Evolutionary conservation across 2,113 vertebrate genomes (phyloP).

Genomic region (Tauraco erythrolophus): DNA sequence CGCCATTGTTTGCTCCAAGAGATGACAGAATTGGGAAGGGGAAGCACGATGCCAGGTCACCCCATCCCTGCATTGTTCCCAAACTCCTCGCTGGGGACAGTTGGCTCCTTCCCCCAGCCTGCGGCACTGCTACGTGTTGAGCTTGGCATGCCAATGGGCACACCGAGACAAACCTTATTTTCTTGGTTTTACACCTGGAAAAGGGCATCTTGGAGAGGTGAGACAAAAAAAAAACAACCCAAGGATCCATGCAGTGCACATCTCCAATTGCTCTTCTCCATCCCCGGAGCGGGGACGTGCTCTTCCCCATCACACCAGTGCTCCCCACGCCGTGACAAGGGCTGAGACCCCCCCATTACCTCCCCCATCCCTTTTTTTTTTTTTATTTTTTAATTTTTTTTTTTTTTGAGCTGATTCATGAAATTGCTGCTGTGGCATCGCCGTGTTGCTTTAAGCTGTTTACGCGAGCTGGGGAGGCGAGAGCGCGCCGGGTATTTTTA

Average conservation of each 20-base stretch:
- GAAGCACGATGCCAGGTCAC: neutral
- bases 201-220: neutral
- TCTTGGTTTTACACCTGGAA: neutral
- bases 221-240: neutral
- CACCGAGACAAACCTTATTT: rapidly evolving
- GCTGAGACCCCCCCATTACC: neutral
- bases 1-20: rapidly evolving
- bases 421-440: slow-evolving; percentile 7
- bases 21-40: rapidly evolving
- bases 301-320: rapidly evolving
- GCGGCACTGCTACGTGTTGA: rapidly evolving
- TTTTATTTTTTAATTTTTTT: too few species aligned
- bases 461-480: slow-evolving; percentile 61
- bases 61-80: neutral
- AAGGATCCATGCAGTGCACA: rapidly evolving
- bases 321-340: rapidly evolving
- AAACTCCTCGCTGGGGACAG: neutral
- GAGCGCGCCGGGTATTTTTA: slow-evolving; percentile 75
- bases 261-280: rapidly evolving
- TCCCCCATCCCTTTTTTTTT: neutral
- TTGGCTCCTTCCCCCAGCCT: neutral
- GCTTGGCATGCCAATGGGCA: rapidly evolving
- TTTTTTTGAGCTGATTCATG: slow-evolving; percentile 61
- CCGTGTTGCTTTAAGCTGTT: slow-evolving; percentile 65
- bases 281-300: rapidly evolving